Evolutionary conservation across 1,140 invertebrate genomes (phyloP).

Genomic region (Chymomyza costata): DNA sequence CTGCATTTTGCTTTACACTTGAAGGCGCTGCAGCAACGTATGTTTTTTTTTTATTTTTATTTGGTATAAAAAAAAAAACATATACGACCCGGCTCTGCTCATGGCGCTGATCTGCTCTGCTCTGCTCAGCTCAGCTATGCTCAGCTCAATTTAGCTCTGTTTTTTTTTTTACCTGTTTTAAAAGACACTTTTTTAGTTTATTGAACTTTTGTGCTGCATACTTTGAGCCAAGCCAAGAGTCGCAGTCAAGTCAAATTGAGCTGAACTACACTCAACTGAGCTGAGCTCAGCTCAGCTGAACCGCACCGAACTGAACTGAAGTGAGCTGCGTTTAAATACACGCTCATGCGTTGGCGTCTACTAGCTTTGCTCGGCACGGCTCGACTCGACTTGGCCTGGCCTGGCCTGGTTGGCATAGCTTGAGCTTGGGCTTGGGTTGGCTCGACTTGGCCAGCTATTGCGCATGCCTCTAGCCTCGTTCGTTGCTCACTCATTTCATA

Average conservation of each 20-base stretch:
- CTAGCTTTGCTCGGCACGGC: too few species aligned
- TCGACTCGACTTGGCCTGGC: too few species aligned
- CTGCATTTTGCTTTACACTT: conserved; percentile 55
- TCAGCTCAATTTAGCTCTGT: too few species aligned
- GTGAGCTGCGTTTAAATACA: too few species aligned
- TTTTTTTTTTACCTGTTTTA: conserved; percentile 64
- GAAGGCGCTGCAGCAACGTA: conserved; percentile 26
- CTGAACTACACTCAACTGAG: too few species aligned
- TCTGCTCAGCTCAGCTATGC: too few species aligned
- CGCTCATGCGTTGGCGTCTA: conserved; percentile 49
- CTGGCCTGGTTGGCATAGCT: conserved; percentile 13
- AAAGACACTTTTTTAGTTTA: conserved; percentile 69
- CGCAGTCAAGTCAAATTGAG: too few species aligned
- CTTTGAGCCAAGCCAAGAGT: conserved; percentile 49
- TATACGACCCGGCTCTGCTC: too few species aligned
- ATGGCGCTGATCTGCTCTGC: too few species aligned
- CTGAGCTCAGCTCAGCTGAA: conserved; percentile 1
- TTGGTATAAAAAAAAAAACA: too few species aligned
- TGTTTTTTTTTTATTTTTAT: too few species aligned
- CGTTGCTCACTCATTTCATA: conserved; percentile 54
- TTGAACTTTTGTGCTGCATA: conserved; percentile 65
- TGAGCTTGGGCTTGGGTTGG: conserved; percentile 9
- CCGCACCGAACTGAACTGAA: too few species aligned
- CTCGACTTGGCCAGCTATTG: conserved; percentile 38
- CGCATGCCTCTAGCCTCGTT: conserved; percentile 66